phyloP scores from a whole-genome alignment of 2,113 vertebrate species.

The Pterocles gutturalis region DNA sequence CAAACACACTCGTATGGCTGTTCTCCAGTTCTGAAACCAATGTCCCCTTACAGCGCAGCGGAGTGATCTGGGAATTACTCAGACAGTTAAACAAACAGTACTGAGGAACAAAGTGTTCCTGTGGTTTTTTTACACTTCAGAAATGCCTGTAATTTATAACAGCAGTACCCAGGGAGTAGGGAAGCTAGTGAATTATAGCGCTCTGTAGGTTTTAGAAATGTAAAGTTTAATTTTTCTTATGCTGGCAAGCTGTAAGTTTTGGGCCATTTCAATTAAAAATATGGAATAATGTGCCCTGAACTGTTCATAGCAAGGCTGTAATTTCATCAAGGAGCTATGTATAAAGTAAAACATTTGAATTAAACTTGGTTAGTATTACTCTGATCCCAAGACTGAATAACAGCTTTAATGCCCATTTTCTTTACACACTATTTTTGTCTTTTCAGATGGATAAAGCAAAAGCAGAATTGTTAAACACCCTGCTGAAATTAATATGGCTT shows the following conservation, averaged over 20 bases:
- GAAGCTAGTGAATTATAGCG: not conserved
- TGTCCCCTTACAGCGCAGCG: not conserved
- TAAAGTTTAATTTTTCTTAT: conserved; percentile 2
- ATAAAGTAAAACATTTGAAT: not conserved
- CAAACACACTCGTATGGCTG: not conserved
- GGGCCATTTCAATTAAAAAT: conserved; percentile 9
- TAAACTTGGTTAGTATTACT: not conserved
- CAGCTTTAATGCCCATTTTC: not conserved
- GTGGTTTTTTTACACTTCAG: conserved; percentile 1
- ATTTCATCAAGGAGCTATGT: not conserved
- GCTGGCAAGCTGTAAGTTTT: not conserved
- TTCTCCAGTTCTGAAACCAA: not conserved
- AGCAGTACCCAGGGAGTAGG: not conserved
- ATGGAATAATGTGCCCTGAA: not conserved
- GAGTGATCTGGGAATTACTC: not conserved
- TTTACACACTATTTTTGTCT: not conserved
- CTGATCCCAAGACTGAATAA: not conserved
- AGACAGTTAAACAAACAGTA: not conserved
- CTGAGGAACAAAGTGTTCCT: not conserved
- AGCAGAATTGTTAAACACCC: not conserved
- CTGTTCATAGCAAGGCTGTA: not conserved
- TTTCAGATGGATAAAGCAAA: not conserved
- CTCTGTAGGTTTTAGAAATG: not conserved
- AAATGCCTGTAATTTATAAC: not conserved
- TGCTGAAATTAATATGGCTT: not conserved